Percentiles rank a stretch among this genome's conserved stretches.
Evolutionary conservation across 30 jellyfish, hydroid and myxozoan species (phyloP).

Genomic region (Aurelia coerulea): DNA sequence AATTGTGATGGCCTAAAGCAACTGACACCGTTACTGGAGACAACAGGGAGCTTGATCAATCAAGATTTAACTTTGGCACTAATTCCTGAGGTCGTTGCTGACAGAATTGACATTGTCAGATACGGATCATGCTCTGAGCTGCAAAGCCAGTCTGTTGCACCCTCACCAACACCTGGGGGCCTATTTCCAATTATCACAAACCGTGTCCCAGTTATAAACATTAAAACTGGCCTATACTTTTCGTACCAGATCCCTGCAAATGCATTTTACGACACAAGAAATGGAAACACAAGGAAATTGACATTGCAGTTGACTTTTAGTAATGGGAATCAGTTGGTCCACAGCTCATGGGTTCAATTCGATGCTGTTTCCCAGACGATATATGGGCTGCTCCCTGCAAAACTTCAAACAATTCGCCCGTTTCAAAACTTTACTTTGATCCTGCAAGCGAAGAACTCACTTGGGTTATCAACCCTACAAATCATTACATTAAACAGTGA

Average conservation of each 20-base stretch:
- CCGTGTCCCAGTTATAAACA: conserved; percentile 23
- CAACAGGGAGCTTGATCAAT: conserved; percentile 28
- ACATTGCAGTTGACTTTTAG: conserved; percentile 20
- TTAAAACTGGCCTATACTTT: conserved; percentile 48
- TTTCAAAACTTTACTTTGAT: conserved; percentile 24
- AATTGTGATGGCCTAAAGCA: conserved; percentile 35
- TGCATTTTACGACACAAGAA: conserved; percentile 80
- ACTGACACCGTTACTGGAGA: conserved; percentile 23
- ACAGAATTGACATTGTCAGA: conserved; percentile 38
- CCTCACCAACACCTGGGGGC: conserved; percentile 67
- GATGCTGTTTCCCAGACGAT: conserved; percentile 49
- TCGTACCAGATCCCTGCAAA: conserved; percentile 52
- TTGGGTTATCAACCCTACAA: conserved; percentile 44
- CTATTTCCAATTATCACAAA: conserved; percentile 35
- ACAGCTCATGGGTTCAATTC: conserved; percentile 69
- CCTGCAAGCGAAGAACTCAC: conserved; percentile 73
- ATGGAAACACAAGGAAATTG: conserved; percentile 73
- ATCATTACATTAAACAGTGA: conserved; percentile 39
- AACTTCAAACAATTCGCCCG: conserved; percentile 47
- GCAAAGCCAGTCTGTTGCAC: not conserved
- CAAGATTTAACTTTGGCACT: conserved; percentile 43
- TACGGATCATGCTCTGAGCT: conserved; percentile 43
- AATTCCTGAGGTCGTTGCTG: conserved; percentile 55
- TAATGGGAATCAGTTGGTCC: conserved; percentile 27
- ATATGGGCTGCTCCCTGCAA: conserved; percentile 52